A percentile compares a stretch with the other conserved stretches of the same genome.
Conservation (phyloP, 2,113 vertebrate species). For the Anoplopoma fimbria region DNA sequence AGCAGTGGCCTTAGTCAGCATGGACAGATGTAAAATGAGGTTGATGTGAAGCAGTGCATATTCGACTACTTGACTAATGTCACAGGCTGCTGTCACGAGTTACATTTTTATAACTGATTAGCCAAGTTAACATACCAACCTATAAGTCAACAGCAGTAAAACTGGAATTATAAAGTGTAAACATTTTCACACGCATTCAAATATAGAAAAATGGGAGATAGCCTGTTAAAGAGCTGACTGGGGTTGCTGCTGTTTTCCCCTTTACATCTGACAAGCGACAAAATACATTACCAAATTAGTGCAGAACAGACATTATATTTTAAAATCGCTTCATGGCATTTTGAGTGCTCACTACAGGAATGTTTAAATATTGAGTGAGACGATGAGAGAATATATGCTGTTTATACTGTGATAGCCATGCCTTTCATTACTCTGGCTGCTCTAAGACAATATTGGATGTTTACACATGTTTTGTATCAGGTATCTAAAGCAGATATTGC, state of each 20-base stretch:
- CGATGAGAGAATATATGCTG: background rate
- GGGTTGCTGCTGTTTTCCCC: too few species aligned
- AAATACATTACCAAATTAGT: background rate
- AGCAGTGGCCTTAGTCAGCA: constrained; percentile 8
- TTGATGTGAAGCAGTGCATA: constrained; percentile 24
- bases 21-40: background rate
- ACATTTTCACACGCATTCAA: background rate
- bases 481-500: background rate
- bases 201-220: background rate
- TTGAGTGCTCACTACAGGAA: background rate
- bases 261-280: too few species aligned
- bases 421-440: background rate
- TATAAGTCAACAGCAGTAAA: constrained; percentile 5
- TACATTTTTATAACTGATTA: constrained; percentile 8
- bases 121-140: background rate
- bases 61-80: constrained; percentile 39
- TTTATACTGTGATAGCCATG: background rate
- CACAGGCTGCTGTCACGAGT: constrained; percentile 16
- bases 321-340: background rate
- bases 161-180: too few species aligned
- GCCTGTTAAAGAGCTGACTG: background rate
- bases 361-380: background rate
- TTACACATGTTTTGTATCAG: background rate
- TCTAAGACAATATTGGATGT: background rate
- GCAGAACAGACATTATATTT: background rate